A percentile compares a stretch with the other conserved stretches of the same genome.
phyloP scores from a whole-genome alignment of 2,797 vertebrate species.

The Rhodeus uyekii region DNA sequence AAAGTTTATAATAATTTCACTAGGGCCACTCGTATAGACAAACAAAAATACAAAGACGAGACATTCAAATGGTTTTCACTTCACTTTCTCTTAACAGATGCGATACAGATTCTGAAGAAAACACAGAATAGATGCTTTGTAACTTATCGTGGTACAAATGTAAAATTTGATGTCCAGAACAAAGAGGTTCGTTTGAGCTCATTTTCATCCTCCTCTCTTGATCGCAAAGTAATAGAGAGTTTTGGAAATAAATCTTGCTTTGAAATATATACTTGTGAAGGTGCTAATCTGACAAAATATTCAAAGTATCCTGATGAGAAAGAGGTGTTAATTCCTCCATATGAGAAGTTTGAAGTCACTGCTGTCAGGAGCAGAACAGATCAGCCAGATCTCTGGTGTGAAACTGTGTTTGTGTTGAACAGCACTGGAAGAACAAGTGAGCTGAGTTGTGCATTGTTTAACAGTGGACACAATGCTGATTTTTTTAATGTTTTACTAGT shows the following conservation, averaged over 20 bases:
- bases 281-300: neutral
- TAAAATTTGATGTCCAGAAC: neutral
- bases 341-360: neutral
- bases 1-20: neutral
- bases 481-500: neutral
- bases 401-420: neutral
- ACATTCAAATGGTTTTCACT: neutral
- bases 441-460: neutral
- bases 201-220: neutral
- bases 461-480: neutral
- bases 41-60: neutral
- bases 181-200: neutral
- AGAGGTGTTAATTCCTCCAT: slow-evolving; percentile 23
- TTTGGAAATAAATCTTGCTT: neutral
- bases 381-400: slow-evolving; percentile 12
- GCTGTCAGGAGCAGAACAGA: neutral
- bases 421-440: neutral
- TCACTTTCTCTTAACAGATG: slow-evolving; percentile 11
- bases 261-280: slow-evolving; percentile 9
- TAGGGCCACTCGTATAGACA: neutral
- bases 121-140: neutral
- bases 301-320: neutral
- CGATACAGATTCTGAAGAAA: slow-evolving; percentile 4
- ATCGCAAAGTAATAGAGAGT: neutral
- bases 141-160: neutral